phyloP scores from a whole-genome alignment of 2,797 vertebrate genomes.

The Manis javanica region DNA sequence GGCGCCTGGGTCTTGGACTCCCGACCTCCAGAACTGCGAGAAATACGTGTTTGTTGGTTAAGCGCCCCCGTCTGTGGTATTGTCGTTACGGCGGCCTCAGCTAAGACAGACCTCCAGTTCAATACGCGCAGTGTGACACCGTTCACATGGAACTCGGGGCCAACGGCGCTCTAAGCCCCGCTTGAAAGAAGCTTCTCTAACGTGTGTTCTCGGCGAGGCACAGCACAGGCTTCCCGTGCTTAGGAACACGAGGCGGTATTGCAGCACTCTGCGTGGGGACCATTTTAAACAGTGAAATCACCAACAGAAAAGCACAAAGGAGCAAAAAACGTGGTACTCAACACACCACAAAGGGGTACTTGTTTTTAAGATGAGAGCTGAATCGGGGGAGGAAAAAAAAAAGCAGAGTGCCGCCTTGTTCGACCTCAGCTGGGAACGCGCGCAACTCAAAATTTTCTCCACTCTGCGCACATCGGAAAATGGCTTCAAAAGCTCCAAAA shows the following conservation, averaged over 20 bases:
- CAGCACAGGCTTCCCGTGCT: not conserved
- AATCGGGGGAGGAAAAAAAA: not conserved
- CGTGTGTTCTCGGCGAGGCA: rapidly evolving
- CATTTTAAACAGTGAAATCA: not conserved
- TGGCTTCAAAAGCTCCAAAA: not conserved
- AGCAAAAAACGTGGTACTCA: not conserved
- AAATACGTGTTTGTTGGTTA: not conserved
- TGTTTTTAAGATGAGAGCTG: not conserved
- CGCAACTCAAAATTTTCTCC: not conserved
- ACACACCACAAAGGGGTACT: not conserved
- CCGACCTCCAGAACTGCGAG: not conserved
- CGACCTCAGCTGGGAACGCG: not conserved
- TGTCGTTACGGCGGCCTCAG: not conserved
- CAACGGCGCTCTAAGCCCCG: not conserved
- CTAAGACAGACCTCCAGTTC: not conserved
- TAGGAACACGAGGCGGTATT: not conserved
- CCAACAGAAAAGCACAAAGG: not conserved
- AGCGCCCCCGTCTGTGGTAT: not conserved
- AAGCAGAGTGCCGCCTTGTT: too few relatives aligned
- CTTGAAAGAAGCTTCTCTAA: not conserved
- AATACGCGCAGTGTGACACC: too few relatives aligned
- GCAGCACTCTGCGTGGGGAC: not conserved
- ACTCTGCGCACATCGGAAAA: not conserved
- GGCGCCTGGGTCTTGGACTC: not conserved
- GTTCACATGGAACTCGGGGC: rapidly evolving